Percentiles rank a stretch among this genome's conserved stretches.
Conservation (phyloP, 2,888 invertebrate genomes). For the Rhamphomyia laevipes region DNA sequence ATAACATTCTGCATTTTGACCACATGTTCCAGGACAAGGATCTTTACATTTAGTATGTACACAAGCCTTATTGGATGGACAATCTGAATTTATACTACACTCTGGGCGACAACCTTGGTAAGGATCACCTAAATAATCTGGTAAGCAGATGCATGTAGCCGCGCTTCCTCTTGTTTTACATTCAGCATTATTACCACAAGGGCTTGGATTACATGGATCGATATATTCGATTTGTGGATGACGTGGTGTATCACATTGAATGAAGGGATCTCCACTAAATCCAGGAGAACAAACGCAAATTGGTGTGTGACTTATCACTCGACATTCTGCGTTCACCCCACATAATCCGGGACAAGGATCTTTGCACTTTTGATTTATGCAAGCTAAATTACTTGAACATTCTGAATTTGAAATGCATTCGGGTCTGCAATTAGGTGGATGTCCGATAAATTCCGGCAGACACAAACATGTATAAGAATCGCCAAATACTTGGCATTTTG, state of each 20-base stretch:
- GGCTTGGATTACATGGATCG: slow-evolving; percentile 68
- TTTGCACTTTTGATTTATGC: slow-evolving; percentile 49
- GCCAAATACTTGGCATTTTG: slow-evolving; percentile 49
- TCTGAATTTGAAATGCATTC: slow-evolving; percentile 56
- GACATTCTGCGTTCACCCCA: slow-evolving; percentile 51
- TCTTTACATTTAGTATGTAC: slow-evolving; percentile 69
- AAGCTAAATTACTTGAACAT: slow-evolving; percentile 51
- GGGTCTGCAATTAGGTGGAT: slow-evolving; percentile 51
- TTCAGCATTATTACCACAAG: slow-evolving; percentile 73
- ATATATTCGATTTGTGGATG: slow-evolving; percentile 34
- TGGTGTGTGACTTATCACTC: slow-evolving; percentile 55
- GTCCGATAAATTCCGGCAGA: slow-evolving; percentile 46
- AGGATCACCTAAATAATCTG: slow-evolving; percentile 70
- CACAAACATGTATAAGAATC: slow-evolving; percentile 53
- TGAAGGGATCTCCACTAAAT: slow-evolving; percentile 53
- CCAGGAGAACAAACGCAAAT: slow-evolving; percentile 53
- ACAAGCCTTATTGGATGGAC: slow-evolving; percentile 70
- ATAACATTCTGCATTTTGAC: slow-evolving; percentile 67
- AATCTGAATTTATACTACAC: slow-evolving; percentile 68
- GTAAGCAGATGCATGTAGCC: slow-evolving; percentile 70
- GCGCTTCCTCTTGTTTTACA: slow-evolving; percentile 68
- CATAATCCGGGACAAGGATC: slow-evolving; percentile 58
- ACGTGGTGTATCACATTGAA: slow-evolving; percentile 40
- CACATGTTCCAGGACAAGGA: slow-evolving; percentile 72
- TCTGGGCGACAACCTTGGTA: slow-evolving; percentile 79